phyloP scores from a whole-genome alignment of 2,888 invertebrate genomes.

The Azorinus chamasolen region DNA sequence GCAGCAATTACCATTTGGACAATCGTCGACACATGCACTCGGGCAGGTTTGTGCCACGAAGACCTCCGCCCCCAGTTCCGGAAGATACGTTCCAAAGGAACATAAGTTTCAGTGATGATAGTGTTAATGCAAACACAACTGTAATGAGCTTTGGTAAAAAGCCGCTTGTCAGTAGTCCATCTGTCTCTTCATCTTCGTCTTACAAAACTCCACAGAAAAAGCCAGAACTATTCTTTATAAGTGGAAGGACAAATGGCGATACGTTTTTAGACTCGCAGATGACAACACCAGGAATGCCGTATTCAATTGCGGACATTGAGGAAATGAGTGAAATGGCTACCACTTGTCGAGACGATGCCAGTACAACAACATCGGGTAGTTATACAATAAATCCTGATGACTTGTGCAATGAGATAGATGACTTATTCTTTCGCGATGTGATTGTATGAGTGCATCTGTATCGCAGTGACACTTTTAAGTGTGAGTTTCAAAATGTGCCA shows the following conservation, averaged over 20 bases:
- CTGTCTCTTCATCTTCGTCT: constrained; percentile 22
- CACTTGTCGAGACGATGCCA: constrained; percentile 74
- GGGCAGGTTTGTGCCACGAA: constrained; percentile 43
- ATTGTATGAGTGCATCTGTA: constrained; percentile 65
- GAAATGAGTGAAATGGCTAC: constrained; percentile 71
- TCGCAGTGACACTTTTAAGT: constrained; percentile 1
- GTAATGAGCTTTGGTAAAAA: constrained; percentile 50
- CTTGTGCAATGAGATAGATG: constrained; percentile 83
- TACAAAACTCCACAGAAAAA: constrained; percentile 56
- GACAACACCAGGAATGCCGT: constrained; percentile 70
- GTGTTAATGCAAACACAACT: constrained; percentile 74
- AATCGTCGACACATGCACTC: constrained; percentile 17
- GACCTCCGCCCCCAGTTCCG: constrained; percentile 50
- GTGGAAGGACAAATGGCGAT: constrained; percentile 54
- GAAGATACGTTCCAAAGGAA: constrained; percentile 69
- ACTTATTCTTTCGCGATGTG: constrained; percentile 83
- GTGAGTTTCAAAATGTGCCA: constrained; percentile 23
- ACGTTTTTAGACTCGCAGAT: constrained; percentile 68
- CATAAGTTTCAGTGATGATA: constrained; percentile 82
- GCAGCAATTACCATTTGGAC: constrained; percentile 19
- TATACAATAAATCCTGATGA: constrained; percentile 85
- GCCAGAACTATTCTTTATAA: constrained; percentile 58
- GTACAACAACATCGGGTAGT: constrained; percentile 83
- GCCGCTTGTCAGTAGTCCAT: constrained; percentile 37
- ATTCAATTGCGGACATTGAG: constrained; percentile 78